These are phyloP conservation scores for Macquaria ambigua DNA, from an alignment of 2,113 vertebrate species.

Conservation along the genomic window DNA sequence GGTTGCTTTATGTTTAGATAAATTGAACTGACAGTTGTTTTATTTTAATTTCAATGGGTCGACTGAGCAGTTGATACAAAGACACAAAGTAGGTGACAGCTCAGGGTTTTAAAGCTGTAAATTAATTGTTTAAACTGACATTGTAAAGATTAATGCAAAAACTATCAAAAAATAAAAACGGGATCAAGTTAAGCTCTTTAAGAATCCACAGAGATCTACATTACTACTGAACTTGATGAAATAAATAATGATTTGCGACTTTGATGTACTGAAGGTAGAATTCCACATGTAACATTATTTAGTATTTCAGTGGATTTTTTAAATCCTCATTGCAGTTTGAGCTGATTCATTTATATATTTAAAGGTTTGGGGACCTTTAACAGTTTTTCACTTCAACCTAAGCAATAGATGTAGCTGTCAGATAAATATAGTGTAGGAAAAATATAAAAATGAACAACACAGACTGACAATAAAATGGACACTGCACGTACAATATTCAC, in stretches of 20 bases:
- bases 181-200: neutral
- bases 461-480: neutral
- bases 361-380: neutral
- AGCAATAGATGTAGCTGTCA: neutral
- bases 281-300: neutral
- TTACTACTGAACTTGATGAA: neutral
- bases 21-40: slow-evolving; percentile 19
- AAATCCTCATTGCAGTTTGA: neutral
- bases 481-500: neutral
- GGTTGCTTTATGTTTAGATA: neutral
- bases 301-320: neutral
- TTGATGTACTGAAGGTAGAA: neutral
- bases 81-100: neutral
- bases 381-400: neutral
- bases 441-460: neutral
- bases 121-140: neutral
- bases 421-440: neutral
- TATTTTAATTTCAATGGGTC: neutral
- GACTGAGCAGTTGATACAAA: neutral
- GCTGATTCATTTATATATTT: neutral
- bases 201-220: neutral
- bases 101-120: neutral
- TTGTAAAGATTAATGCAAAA: neutral
- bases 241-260: neutral
- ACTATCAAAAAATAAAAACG: neutral